Base-by-base conservation (phyloP, 2,797 vertebrate species). In the Hirundo rustica region DNA sequence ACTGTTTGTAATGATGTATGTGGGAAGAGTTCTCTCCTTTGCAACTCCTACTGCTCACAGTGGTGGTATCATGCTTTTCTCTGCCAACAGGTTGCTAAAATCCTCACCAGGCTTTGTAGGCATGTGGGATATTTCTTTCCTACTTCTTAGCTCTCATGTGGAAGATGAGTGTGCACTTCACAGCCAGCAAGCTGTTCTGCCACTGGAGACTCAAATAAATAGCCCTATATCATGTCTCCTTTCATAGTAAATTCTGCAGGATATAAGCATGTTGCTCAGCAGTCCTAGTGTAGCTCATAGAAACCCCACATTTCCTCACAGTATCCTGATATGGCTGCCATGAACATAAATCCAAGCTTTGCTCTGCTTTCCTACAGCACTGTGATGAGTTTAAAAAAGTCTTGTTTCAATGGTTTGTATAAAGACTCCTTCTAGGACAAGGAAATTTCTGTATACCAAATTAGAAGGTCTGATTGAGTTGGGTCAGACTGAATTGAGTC, bases 391-490 rank as follows among this genome's bases (percentile, higher is more conserved):
- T 36, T 25, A 50, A 16, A 48, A 94, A 76, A 55, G 70, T 86
- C 65, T 86, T 79, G 8, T 90, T 96, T 95, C 76, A 82, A 54
- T 19, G 13, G 60, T 32, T 89, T 45, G 45, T 94, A 92, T 84
- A 76, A 96, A 95, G 42, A 60, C 92, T 88, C 45, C 50, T 92
- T 80, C 34, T 61, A 71, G 57, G 50, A 51, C 65, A 94, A 92
- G 73, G 73, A 86, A 93, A 77, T 80, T 65, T 64, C 29, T 5
- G 6, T 91, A 67, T 89, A 71, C 48, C 55, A 79, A 77, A 80
- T 72, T 13, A 86, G 70, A 95, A 68, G 36, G 48, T 82, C 38
- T 77, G 1, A 4, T 50, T 55, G 80, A 91, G 51, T 38, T 85
- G 23, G 64, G 38, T 38, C 38, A 38, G 11, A 38, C 38, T 38